Evolutionary conservation across 2,797 vertebrate species (phyloP).

Genomic region (Pangasius djambal): DNA sequence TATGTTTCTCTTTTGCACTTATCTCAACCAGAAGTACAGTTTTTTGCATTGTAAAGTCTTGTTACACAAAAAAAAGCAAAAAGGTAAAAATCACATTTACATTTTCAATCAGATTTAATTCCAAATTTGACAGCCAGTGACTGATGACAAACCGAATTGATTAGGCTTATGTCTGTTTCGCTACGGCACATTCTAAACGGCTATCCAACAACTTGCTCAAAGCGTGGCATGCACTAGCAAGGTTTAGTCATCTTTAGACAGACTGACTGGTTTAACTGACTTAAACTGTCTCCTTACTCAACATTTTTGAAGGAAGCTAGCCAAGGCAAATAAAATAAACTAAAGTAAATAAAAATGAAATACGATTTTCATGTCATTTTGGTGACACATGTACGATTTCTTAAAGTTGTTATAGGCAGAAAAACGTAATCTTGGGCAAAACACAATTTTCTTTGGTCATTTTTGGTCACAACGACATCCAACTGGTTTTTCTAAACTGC

Average conservation of each 20-base stretch:
- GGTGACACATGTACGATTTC: background rate
- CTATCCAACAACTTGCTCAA: background rate
- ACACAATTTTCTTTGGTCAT: background rate
- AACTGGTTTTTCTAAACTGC: background rate
- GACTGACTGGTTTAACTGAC: constrained; percentile 8
- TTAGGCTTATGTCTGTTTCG: background rate
- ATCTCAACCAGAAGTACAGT: background rate
- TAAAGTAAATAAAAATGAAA: background rate
- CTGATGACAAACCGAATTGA: background rate
- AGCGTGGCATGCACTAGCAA: background rate
- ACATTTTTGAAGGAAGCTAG: background rate
- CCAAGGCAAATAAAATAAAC: background rate
- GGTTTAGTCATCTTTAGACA: background rate
- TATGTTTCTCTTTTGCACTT: background rate
- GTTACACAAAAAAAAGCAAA: background rate
- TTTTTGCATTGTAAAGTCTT: background rate
- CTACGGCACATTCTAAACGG: background rate
- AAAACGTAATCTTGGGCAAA: background rate
- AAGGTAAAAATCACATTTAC: background rate
- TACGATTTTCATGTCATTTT: background rate
- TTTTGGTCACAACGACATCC: background rate
- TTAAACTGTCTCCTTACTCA: background rate
- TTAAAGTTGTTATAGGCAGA: background rate
- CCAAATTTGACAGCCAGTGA: background rate
- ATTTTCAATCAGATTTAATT: background rate